phyloP scores from a whole-genome alignment of 92 coral and sea anemone species.

The Phenganax marumi region DNA sequence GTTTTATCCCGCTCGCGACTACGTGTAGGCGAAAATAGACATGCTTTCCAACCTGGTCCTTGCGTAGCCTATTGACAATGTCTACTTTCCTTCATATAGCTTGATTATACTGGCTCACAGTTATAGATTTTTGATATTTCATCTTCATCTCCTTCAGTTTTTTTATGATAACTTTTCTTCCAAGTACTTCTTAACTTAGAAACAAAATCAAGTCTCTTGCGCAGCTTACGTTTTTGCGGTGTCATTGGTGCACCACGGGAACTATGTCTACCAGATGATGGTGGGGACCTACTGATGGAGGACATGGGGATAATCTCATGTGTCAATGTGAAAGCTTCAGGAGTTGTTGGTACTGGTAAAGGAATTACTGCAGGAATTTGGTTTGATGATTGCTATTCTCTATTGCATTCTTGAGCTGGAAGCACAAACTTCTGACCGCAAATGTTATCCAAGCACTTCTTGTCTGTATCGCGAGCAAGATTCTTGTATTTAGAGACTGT shows the following conservation, averaged over 20 bases:
- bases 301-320: neutral
- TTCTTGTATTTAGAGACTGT: neutral
- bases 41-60: no score
- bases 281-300: neutral
- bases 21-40: no score
- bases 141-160: conserved; percentile 10
- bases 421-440: neutral
- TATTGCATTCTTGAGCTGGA: neutral
- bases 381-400: no score
- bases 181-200: neutral
- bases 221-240: conserved; percentile 13
- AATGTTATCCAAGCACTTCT: neutral
- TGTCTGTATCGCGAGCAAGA: neutral
- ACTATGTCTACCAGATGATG: neutral
- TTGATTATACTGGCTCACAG: neutral
- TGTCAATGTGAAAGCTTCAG: neutral
- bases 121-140: neutral
- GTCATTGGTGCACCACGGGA: neutral
- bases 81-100: neutral
- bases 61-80: neutral
- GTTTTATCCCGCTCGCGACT: no score
- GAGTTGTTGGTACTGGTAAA: neutral
- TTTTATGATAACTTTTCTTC: conserved; percentile 4
- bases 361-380: no score
- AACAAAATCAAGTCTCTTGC: neutral